Percentiles rank a stretch among this genome's conserved stretches.
These are phyloP conservation scores for Scyliorhinus canicula DNA, from an alignment of 2,797 vertebrate genomes.

Conservation along the genomic window DNA sequence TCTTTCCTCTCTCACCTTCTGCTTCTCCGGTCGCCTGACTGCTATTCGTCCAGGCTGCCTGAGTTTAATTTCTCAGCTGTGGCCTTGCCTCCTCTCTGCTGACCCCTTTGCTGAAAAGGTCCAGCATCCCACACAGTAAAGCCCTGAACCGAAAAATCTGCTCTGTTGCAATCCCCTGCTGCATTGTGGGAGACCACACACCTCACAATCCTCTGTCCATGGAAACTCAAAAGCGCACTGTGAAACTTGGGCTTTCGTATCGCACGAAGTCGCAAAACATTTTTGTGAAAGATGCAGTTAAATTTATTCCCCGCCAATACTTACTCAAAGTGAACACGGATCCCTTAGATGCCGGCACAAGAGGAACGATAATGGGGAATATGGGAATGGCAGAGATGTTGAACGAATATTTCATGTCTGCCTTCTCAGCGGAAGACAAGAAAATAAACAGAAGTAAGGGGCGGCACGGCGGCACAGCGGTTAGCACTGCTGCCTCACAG, in stretches of 20 bases:
- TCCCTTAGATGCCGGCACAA: too few relatives aligned
- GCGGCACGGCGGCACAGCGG: too few relatives aligned
- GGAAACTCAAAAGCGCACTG: not conserved
- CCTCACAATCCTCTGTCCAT: not conserved
- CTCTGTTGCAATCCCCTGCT: not conserved
- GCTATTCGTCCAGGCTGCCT: not conserved
- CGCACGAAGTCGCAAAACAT: too few relatives aligned
- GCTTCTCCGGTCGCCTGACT: not conserved
- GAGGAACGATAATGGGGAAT: too few relatives aligned
- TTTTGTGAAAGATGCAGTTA: not conserved
- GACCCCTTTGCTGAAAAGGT: not conserved
- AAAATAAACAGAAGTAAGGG: not conserved
- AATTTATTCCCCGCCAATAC: not conserved
- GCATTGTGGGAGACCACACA: not conserved
- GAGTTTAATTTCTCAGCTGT: not conserved
- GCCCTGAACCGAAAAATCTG: not conserved
- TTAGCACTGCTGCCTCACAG: too few relatives aligned
- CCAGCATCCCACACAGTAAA: not conserved
- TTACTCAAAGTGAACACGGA: too few relatives aligned
- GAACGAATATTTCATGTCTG: too few relatives aligned
- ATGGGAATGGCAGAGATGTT: too few relatives aligned
- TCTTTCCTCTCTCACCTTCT: not conserved
- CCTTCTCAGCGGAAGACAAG: not conserved
- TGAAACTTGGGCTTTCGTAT: too few relatives aligned
- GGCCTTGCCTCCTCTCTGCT: not conserved